Conservation (phyloP, 2,113 vertebrate genomes). For the Alethe castanea region DNA sequence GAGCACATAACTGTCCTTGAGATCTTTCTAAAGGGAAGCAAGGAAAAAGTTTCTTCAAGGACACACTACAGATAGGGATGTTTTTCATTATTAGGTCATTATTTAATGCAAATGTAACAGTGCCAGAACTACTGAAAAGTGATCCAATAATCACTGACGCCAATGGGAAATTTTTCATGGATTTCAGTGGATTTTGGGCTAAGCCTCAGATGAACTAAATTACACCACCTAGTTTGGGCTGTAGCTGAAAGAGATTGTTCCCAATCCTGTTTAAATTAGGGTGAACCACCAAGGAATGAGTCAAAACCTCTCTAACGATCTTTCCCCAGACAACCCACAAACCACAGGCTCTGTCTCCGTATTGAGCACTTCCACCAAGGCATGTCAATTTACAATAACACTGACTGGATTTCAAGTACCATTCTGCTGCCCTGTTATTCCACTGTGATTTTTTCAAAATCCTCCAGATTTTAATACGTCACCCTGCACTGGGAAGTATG, state of each 20-base stretch:
- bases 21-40: background rate
- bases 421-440: background rate
- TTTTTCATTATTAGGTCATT: background rate
- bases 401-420: background rate
- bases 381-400: background rate
- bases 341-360: background rate
- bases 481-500: background rate
- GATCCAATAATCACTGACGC: background rate
- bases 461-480: slow-evolving; percentile 7
- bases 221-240: background rate
- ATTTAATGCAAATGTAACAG: background rate
- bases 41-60: background rate
- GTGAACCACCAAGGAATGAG: background rate
- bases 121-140: background rate
- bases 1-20: background rate
- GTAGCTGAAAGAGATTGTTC: background rate
- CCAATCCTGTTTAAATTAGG: background rate
- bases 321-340: background rate
- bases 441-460: background rate
- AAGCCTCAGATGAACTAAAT: background rate
- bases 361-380: background rate
- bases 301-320: background rate
- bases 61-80: background rate
- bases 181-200: background rate
- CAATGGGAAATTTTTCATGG: background rate